These are phyloP conservation scores for Scaptodrosophila latifasciaeformis DNA, from an alignment of 2,888 invertebrate species.

Conservation along the genomic window DNA sequence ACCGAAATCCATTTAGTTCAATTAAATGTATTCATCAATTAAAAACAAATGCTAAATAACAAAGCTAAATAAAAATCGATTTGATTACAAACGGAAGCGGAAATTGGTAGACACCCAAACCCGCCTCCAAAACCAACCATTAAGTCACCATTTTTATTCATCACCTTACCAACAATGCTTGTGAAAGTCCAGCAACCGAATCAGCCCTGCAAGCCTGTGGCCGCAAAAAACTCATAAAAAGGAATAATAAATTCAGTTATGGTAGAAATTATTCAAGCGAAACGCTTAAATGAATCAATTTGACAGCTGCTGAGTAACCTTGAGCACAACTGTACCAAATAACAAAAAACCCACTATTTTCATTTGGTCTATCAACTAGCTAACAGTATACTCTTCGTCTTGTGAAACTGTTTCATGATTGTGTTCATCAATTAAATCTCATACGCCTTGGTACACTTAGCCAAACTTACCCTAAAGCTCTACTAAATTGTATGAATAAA, in stretches of 20 bases:
- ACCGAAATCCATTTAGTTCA: slow-evolving; percentile 57
- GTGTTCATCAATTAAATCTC: slow-evolving; percentile 59
- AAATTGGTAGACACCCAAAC: slow-evolving; percentile 34
- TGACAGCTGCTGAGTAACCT: slow-evolving; percentile 36
- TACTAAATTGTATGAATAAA: no score
- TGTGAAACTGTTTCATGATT: slow-evolving; percentile 30
- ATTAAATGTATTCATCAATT: slow-evolving; percentile 64
- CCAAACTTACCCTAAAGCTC: no score
- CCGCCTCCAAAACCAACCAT: slow-evolving; percentile 11
- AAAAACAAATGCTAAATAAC: slow-evolving; percentile 47
- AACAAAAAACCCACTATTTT: no score
- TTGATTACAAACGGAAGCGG: slow-evolving; percentile 47
- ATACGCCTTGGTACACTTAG: no score
- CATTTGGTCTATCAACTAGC: no score
- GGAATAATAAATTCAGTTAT: slow-evolving; percentile 56
- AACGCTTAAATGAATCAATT: slow-evolving; percentile 52
- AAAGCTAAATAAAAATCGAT: slow-evolving; percentile 35
- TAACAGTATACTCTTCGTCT: no score
- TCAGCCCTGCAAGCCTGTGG: slow-evolving; percentile 10
- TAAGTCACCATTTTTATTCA: not conserved
- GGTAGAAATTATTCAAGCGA: slow-evolving; percentile 55
- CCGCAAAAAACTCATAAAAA: slow-evolving; percentile 10
- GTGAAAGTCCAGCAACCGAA: slow-evolving; percentile 7
- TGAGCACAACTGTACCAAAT: slow-evolving; percentile 34
- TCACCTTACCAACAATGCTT: not conserved